These are phyloP conservation scores for Darevskia nairensis DNA, from an alignment of 2,797 vertebrate genomes.

Conservation along the genomic window DNA sequence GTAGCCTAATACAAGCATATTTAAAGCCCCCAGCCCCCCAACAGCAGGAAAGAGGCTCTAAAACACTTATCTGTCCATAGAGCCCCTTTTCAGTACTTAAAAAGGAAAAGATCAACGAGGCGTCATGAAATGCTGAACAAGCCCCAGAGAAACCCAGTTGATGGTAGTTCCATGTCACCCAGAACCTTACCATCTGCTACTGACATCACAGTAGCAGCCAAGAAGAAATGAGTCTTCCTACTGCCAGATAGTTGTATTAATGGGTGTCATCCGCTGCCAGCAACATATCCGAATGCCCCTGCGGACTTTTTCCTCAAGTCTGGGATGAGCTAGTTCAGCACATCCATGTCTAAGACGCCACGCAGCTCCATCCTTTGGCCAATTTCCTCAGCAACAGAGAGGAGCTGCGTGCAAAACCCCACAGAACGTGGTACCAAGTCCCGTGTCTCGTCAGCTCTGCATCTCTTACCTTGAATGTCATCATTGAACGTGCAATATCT, in stretches of 20 bases:
- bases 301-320: neutral
- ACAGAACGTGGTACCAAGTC: neutral
- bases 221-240: neutral
- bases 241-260: neutral
- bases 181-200: neutral
- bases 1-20: neutral
- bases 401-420: neutral
- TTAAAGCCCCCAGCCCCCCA: neutral
- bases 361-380: no score
- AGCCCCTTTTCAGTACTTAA: neutral
- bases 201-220: neutral
- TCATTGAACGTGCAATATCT: conserved; percentile 96
- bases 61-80: neutral
- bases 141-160: neutral
- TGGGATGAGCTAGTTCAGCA: neutral
- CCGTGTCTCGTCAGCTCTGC: neutral
- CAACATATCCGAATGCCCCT: neutral
- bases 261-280: neutral
- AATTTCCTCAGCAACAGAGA: neutral
- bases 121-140: conserved; percentile 2
- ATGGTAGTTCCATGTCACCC: neutral
- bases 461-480: conserved; percentile 92
- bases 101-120: accelerated
- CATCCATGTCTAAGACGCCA: neutral
- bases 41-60: neutral